A percentile compares a stretch with the other conserved stretches of the same genome.
phyloP scores from a whole-genome alignment of 2,797 vertebrate genomes.

The Acanthornis magna region DNA sequence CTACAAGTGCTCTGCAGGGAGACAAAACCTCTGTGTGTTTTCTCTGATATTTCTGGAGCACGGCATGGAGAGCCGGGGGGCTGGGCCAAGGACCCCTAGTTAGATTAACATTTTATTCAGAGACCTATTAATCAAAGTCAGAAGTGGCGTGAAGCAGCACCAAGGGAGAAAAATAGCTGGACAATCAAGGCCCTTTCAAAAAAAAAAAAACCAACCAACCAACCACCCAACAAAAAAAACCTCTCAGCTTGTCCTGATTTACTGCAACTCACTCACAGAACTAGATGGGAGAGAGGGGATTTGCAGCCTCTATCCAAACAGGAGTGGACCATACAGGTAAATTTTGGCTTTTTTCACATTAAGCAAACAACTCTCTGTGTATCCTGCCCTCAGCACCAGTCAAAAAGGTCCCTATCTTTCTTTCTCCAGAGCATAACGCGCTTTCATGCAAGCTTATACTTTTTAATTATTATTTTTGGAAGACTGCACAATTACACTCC shows the following conservation, averaged over 20 bases:
- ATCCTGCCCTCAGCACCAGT: slow-evolving; percentile 16
- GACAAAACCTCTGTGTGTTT: slow-evolving; percentile 70
- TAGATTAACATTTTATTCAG: slow-evolving; percentile 71
- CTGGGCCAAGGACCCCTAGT: slow-evolving; percentile 49
- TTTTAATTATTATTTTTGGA: slow-evolving; percentile 66
- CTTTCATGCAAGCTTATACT: slow-evolving; percentile 34
- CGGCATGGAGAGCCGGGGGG: slow-evolving; percentile 1
- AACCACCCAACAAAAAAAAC: not conserved
- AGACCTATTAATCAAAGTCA: slow-evolving; percentile 82
- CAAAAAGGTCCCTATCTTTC: slow-evolving; percentile 63
- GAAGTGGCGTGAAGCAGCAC: slow-evolving; percentile 59
- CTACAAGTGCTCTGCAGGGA: slow-evolving; percentile 72
- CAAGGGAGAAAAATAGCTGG: slow-evolving; percentile 51
- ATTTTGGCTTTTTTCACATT: slow-evolving; percentile 59
- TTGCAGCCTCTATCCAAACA: slow-evolving; percentile 41
- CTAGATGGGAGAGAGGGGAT: not conserved
- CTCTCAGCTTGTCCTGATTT: slow-evolving; percentile 27
- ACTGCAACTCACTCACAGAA: slow-evolving; percentile 1
- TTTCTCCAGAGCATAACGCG: not conserved
- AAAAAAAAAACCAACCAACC: not conserved
- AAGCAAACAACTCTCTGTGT: slow-evolving; percentile 31
- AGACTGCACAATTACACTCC: not conserved
- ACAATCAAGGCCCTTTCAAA: slow-evolving; percentile 16
- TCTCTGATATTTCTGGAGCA: slow-evolving; percentile 63
- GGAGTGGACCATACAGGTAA: slow-evolving; percentile 27